Conservation (phyloP, 2,113 vertebrate genomes). For the Hemiscyllium ocellatum region DNA sequence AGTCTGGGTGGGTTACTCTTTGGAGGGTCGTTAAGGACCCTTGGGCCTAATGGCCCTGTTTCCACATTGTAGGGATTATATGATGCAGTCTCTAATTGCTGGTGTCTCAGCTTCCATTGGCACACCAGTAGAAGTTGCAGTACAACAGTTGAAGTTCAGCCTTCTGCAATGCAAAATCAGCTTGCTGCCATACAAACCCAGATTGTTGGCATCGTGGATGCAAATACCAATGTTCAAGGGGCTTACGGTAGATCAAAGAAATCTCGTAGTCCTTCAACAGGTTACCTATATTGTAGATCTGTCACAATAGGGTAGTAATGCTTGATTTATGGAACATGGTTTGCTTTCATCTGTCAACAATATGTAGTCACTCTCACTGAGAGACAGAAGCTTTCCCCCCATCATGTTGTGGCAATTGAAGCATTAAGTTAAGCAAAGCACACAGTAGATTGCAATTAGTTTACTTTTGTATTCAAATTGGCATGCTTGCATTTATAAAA, state of each 20-base stretch:
- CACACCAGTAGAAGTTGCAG: background rate
- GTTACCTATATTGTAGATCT: background rate
- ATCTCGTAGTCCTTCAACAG: background rate
- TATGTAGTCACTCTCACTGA: background rate
- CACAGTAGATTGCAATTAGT: background rate
- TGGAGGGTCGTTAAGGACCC: no score
- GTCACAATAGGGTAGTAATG: background rate
- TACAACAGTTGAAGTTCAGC: background rate
- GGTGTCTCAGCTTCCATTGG: background rate
- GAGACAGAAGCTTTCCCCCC: background rate
- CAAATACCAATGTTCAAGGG: background rate
- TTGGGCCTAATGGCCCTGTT: no score
- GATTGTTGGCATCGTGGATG: background rate
- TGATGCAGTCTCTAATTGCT: background rate
- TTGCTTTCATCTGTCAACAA: background rate
- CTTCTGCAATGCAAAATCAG: background rate
- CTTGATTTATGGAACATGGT: background rate
- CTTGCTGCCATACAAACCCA: background rate
- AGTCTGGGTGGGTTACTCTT: no score
- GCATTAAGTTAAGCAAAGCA: background rate
- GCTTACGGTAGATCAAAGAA: background rate
- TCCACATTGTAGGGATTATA: no score
- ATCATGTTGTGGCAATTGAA: background rate
- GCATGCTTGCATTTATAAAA: background rate
- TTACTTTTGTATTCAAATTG: background rate